Evolutionary conservation across 2,888 invertebrate species (phyloP).

Genomic region (Pristionchus fissidentatus): DNA sequence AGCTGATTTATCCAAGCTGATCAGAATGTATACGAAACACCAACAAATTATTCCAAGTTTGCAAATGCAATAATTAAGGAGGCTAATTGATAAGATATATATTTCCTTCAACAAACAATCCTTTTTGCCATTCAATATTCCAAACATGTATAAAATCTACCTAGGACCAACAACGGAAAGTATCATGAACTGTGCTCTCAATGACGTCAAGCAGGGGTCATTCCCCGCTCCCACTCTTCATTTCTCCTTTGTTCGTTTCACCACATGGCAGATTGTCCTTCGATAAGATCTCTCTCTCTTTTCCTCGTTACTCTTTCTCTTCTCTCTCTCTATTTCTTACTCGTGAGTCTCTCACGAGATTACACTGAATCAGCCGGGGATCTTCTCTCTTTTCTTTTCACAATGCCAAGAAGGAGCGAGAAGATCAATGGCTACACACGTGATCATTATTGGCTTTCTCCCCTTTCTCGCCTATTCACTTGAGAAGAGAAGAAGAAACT

Average conservation of each 20-base stretch:
- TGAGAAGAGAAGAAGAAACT: neutral
- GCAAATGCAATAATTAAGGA: too few species aligned
- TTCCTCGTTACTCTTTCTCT: slow-evolving; percentile 24
- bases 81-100: too few species aligned
- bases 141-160: too few species aligned
- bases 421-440: slow-evolving; percentile 1
- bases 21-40: too few species aligned
- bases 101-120: too few species aligned
- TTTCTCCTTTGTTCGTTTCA: neutral
- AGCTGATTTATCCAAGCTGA: too few species aligned
- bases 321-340: neutral
- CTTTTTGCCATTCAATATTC: too few species aligned
- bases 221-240: slow-evolving; percentile 4
- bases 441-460: slow-evolving; percentile 43
- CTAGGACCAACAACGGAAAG: too few species aligned
- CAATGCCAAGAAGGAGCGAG: neutral
- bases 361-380: slow-evolving; percentile 40
- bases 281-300: slow-evolving; percentile 27
- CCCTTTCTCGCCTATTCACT: slow-evolving; percentile 32
- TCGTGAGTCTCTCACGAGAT: slow-evolving; percentile 23
- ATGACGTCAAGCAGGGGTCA: slow-evolving; percentile 33
- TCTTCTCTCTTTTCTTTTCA: neutral
- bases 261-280: slow-evolving; percentile 41
- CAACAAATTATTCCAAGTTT: too few species aligned
- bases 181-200: neutral